Percentiles rank a stretch among this genome's conserved stretches.
phyloP scores from a whole-genome alignment of 2,888 invertebrate species.

The Steinernema hermaphroditum region DNA sequence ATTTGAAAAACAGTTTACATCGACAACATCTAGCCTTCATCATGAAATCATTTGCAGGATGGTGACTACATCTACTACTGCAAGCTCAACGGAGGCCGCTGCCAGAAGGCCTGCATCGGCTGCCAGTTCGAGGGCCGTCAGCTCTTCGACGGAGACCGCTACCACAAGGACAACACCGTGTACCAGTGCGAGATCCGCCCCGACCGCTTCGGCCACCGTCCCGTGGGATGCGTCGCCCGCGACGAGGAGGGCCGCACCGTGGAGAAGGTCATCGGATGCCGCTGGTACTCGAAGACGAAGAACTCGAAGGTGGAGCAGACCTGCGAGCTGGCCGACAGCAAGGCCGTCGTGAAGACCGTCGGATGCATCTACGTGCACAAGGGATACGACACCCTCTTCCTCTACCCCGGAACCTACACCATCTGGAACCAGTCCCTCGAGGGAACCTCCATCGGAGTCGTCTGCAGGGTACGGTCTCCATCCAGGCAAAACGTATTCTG shows the following conservation, averaged over 20 bases:
- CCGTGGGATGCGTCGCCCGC: constrained; percentile 55
- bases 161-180: constrained; percentile 51
- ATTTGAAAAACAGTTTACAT: too few species aligned
- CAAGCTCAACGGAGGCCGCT: constrained; percentile 54
- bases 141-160: constrained; percentile 61
- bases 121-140: constrained; percentile 50
- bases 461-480: constrained; percentile 39
- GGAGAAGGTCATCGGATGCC: constrained; percentile 59
- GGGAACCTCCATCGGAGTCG: constrained; percentile 47
- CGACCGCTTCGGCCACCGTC: constrained; percentile 50
- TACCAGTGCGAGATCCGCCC: constrained; percentile 62
- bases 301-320: constrained; percentile 57
- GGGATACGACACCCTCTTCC: constrained; percentile 58
- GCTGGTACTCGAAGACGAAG: constrained; percentile 47
- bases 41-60: constrained; percentile 49
- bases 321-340: constrained; percentile 48
- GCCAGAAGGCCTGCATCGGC: constrained; percentile 59
- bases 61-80: constrained; percentile 63
- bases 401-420: constrained; percentile 55
- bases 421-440: constrained; percentile 56
- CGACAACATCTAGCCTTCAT: too few species aligned
- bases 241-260: constrained; percentile 49
- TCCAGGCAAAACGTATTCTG: neutral
- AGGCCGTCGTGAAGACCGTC: constrained; percentile 51
- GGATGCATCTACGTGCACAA: constrained; percentile 60